Base-by-base conservation (phyloP, 2,888 invertebrate species). In the Lymantria dispar region DNA sequence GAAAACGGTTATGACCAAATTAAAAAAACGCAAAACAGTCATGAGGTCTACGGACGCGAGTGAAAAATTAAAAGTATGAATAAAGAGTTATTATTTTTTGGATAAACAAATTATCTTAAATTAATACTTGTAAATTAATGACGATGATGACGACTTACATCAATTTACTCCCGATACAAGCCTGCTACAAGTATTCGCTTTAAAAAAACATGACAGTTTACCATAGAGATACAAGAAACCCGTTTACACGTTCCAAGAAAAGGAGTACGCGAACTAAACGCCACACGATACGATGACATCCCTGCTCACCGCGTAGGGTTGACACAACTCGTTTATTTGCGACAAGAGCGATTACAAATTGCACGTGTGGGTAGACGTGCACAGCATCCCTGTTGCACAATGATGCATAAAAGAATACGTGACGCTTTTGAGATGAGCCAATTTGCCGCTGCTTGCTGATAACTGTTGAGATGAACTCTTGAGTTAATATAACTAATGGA, bases 401-500 rank as follows among this genome's bases (percentile, higher is more conserved):
- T 72, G 63, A 74, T 64, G 68, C 69, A 74, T 64, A 68, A 70
- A 64, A 65, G 60, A 67, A 65, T 66, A 79, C 76, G 76, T 74
- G 77, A 68, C 52, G 66, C 69, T 69, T 78, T 80, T 77, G 74
- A 74, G 73, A 76, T 71, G 69, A 60, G 74, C 78, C 80, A 78
- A 78, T 78, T 72, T 72, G 69, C 68, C 60, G 60, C 59, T 55
- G 54, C 10, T 33, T 50, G 52, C 50, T 50, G 49, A 52, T 59
- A 41, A 41, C 15, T 15, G 46, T 47, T 37, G 44, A 54, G 56
- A 51, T 51, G 51, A 43, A 50, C 38, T 64, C 48, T 46, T 41
- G 42, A 42, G 11, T 37, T 14, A 37, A 42, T 22, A 22, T 22
- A 22, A 22, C 22, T 22, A 22, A 5, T 22, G 22, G 5, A 2